A percentile compares a stretch with the other conserved stretches of the same genome.
These are phyloP conservation scores for Agrochola lota DNA, from an alignment of 2,888 invertebrate species.

Conservation along the genomic window DNA sequence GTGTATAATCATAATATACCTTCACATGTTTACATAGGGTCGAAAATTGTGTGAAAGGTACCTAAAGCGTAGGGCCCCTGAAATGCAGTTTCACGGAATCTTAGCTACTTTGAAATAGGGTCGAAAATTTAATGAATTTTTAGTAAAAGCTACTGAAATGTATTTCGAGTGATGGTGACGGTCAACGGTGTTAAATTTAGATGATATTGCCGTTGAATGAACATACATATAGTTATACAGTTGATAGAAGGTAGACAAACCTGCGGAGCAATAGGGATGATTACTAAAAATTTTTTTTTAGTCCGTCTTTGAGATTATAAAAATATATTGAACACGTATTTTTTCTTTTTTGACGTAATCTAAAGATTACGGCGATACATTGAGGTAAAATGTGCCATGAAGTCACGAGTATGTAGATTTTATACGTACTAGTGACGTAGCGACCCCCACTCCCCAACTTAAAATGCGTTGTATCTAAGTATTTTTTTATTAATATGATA, in stretches of 20 bases:
- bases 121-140: not conserved
- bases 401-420: no score
- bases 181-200: not conserved
- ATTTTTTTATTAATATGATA: no score
- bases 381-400: no score
- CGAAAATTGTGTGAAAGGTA: constrained; percentile 1
- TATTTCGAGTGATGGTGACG: not conserved
- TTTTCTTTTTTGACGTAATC: no score
- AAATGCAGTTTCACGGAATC: not conserved
- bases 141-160: not conserved
- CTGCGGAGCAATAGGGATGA: no score
- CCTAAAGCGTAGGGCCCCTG: fast-evolving
- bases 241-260: not conserved
- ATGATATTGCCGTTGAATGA: not conserved
- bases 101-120: not conserved
- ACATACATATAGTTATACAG: not conserved
- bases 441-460: no score
- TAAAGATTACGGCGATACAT: no score
- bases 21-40: not conserved
- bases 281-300: no score
- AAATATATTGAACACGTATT: no score
- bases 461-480: no score
- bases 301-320: no score
- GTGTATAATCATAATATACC: not conserved
- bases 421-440: no score